Evolutionary conservation across 2,113 vertebrate species (phyloP).

Genomic region (Semicossyphus pulcher): DNA sequence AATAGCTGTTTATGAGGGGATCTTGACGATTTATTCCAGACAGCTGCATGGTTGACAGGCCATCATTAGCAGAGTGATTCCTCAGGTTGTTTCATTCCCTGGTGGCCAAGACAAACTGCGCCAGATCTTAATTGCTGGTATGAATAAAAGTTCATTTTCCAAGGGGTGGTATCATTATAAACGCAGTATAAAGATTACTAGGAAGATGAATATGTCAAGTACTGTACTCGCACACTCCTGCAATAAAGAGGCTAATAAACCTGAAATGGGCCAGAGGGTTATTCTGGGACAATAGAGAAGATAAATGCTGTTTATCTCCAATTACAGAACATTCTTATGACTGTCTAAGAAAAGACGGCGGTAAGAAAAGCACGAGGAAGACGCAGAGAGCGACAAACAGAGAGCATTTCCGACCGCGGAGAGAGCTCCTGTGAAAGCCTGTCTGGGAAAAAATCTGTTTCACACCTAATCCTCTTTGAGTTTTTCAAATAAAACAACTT

Average conservation of each 20-base stretch:
- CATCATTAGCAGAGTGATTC: slow-evolving; percentile 86
- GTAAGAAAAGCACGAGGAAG: slow-evolving; percentile 40
- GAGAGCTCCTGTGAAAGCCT: slow-evolving; percentile 14
- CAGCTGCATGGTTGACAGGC: slow-evolving; percentile 87
- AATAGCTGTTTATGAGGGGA: slow-evolving; percentile 82
- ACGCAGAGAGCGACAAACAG: slow-evolving; percentile 47
- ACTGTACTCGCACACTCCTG: slow-evolving; percentile 67
- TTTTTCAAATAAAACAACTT: slow-evolving; percentile 40
- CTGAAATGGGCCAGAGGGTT: slow-evolving; percentile 69
- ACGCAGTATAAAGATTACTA: slow-evolving; percentile 75
- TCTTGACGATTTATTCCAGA: slow-evolving; percentile 86
- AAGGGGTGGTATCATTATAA: slow-evolving; percentile 76
- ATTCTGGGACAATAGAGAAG: slow-evolving; percentile 74
- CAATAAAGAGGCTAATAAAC: slow-evolving; percentile 79
- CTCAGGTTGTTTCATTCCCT: slow-evolving; percentile 84
- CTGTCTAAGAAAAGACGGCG: slow-evolving; percentile 48
- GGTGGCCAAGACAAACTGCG: slow-evolving; percentile 83
- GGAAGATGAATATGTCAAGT: slow-evolving; percentile 78
- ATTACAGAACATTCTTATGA: slow-evolving; percentile 66
- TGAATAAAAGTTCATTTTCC: slow-evolving; percentile 86
- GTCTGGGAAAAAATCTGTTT: background rate
- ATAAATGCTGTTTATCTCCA: slow-evolving; percentile 78
- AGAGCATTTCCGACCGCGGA: slow-evolving; percentile 21
- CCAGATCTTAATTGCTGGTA: slow-evolving; percentile 85
- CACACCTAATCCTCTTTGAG: too few relatives aligned